Percentiles rank a stretch among this genome's conserved stretches.
Evolutionary conservation across 2,113 vertebrate species (phyloP).

Genomic region (Chaetura pelagica): DNA sequence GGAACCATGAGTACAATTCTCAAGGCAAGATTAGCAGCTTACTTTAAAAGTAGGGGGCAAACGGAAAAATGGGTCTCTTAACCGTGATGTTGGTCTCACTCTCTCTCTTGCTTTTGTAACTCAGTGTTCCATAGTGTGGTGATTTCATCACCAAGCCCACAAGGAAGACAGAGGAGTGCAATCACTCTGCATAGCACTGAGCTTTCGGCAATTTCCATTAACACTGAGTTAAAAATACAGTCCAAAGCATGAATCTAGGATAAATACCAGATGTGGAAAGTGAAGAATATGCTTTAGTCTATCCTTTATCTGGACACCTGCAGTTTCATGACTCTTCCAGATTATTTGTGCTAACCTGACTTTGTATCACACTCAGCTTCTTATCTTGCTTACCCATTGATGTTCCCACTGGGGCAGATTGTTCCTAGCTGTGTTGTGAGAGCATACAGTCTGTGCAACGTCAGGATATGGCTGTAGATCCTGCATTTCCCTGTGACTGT

Average conservation of each 20-base stretch:
- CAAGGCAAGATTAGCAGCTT: not conserved
- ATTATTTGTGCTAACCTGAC: not conserved
- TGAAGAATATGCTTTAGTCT: slow-evolving; percentile 19
- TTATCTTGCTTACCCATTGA: not conserved
- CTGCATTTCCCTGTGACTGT: not conserved
- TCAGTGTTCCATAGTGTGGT: not conserved
- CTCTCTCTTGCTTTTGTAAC: not conserved
- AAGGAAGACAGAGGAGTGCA: too few relatives aligned
- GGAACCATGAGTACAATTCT: not conserved
- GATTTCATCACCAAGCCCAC: too few relatives aligned
- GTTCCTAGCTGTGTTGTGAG: not conserved
- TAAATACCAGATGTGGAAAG: slow-evolving; percentile 18
- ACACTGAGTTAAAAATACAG: slow-evolving; percentile 26
- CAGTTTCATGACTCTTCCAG: not conserved
- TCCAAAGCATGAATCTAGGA: slow-evolving; percentile 3
- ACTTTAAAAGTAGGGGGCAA: not conserved
- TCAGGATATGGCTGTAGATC: not conserved
- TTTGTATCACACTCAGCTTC: not conserved
- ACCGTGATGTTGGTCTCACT: not conserved
- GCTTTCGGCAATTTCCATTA: not conserved
- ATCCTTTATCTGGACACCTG: slow-evolving; percentile 20
- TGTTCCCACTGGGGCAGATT: not conserved
- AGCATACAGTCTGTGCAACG: not conserved
- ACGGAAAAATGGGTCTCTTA: not conserved
- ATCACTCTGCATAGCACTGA: too few relatives aligned